Base-by-base conservation (phyloP, 2,113 vertebrate genomes). In the Dicaeum eximium region DNA sequence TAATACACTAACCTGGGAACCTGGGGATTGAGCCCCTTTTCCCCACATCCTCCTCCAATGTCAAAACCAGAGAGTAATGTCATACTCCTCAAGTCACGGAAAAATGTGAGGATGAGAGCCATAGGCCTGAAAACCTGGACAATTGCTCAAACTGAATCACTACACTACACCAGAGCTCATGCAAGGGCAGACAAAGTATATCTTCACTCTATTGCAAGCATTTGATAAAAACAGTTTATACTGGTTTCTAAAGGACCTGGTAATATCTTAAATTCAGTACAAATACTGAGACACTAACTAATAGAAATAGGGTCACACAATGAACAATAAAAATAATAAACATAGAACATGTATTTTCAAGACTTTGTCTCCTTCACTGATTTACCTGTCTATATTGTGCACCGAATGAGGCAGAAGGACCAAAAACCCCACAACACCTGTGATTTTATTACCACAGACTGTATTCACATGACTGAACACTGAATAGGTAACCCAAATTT, bases 91-190 rank as follows among this genome's bases (percentile, higher is more conserved):
- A 30, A 57, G 27, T 7, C 8, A 57, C 4, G 24, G n/a, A 24
- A 31, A 48, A 65, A 44, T 0, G 2, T 6, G 10, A 38, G 9
- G 20, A 9, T 3, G 15, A 9, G 15, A 33, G 22, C 5, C 30
- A 57, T 40, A 56, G 51, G 24, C 18, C 72, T 35, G 54, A 35
- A 69, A 61, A 87, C 15, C 13, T 16, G 35, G 47, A 38, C 28
- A 75, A 28, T 4, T 18, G 16, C 45, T 40, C 27, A 3, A 57
- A 20, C 44, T 60, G 11, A 60, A 69, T 14, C 6, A 2, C 73
- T 56, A 31, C 38, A 10, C 20, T 7, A 17, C 48, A 15, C 19
- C 13, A 2, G 16, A 74, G n/a, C 6, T 53, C 16, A 15, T 0
- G 13, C 13, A 4, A 73, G 45, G 56, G 40, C 38, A 58, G 16